A percentile compares a stretch with the other conserved stretches of the same genome.
phyloP scores from a whole-genome alignment of 2,888 invertebrate species.

The Linnaemya tessellans region DNA sequence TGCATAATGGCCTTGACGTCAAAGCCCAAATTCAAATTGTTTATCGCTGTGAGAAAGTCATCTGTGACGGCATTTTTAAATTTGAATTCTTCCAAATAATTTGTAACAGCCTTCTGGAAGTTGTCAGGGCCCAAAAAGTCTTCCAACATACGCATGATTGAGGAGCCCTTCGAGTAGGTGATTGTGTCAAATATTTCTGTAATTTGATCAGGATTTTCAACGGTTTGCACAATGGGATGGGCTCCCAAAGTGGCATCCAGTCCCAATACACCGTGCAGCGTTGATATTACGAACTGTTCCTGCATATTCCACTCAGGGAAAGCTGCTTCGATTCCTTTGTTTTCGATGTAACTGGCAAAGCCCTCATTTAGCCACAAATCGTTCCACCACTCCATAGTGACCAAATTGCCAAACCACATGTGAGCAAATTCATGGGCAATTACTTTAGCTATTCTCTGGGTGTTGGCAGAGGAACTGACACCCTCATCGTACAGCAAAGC shows the following conservation, averaged over 20 bases:
- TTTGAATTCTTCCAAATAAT: slow-evolving; percentile 89
- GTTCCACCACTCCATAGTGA: slow-evolving; percentile 97
- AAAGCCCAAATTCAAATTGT: slow-evolving; percentile 85
- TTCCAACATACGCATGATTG: slow-evolving; percentile 94
- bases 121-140: slow-evolving; percentile 87
- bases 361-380: slow-evolving; percentile 97
- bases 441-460: slow-evolving; percentile 90
- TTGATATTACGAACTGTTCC: slow-evolving; percentile 89
- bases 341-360: slow-evolving; percentile 96
- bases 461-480: slow-evolving; percentile 90
- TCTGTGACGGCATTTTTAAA: slow-evolving; percentile 92
- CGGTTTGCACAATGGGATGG: slow-evolving; percentile 94
- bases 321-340: slow-evolving; percentile 88
- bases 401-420: slow-evolving; percentile 96
- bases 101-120: slow-evolving; percentile 89
- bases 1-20: slow-evolving; percentile 88
- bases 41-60: slow-evolving; percentile 86
- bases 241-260: slow-evolving; percentile 92
- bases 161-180: slow-evolving; percentile 95
- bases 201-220: slow-evolving; percentile 94
- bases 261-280: slow-evolving; percentile 88
- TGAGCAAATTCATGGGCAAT: slow-evolving; percentile 97
- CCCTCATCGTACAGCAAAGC: slow-evolving; percentile 90
- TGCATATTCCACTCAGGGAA: slow-evolving; percentile 93
- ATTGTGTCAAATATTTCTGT: slow-evolving; percentile 96